Evolutionary conservation across 2,113 vertebrate genomes (phyloP).

Genomic region (Emydocephalus ijimae): DNA sequence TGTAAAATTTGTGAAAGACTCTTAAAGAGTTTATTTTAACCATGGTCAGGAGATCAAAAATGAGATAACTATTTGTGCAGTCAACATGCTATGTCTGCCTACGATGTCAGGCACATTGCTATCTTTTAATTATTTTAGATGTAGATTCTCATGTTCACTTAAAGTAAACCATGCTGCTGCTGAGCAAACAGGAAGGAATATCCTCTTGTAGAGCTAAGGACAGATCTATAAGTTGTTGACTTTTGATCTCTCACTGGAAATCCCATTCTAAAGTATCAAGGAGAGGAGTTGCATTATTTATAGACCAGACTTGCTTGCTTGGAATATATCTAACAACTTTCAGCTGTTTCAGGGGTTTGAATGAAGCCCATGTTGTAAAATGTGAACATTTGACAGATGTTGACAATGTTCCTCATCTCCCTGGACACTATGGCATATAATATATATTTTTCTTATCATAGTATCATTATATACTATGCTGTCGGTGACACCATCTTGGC

Average conservation of each 20-base stretch:
- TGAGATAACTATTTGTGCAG: neutral
- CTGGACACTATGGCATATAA: neutral
- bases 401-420: neutral
- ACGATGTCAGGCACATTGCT: neutral
- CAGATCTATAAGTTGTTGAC: neutral
- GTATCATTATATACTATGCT: neutral
- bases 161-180: neutral
- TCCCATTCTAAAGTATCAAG: neutral
- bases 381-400: neutral
- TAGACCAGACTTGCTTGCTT: neutral
- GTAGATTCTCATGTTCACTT: neutral
- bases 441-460: neutral
- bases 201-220: neutral
- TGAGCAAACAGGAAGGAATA: neutral
- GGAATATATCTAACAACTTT: neutral
- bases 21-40: neutral
- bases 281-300: neutral
- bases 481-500: no score
- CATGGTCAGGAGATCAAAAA: neutral
- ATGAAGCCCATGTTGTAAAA: neutral
- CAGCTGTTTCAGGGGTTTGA: neutral
- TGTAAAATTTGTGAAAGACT: neutral
- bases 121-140: neutral
- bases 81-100: neutral
- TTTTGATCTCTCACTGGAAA: neutral